These are phyloP conservation scores for Dioctria rufipes DNA, from an alignment of 2,888 invertebrate genomes.

Conservation along the genomic window DNA sequence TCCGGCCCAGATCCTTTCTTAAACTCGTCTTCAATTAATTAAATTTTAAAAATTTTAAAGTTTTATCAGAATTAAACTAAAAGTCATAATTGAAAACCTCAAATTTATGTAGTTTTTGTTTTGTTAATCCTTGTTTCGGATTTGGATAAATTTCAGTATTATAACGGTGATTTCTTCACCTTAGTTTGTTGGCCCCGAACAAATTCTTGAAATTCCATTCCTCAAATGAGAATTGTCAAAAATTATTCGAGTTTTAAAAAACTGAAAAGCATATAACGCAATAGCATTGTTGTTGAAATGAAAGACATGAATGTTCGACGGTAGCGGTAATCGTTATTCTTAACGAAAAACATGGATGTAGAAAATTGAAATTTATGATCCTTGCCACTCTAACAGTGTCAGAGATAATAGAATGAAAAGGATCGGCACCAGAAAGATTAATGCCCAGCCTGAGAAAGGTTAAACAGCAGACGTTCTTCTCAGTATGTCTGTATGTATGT, in stretches of 20 bases:
- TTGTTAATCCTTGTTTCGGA: too few relatives aligned
- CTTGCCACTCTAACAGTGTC: slow-evolving; percentile 41
- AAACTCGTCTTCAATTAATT: too few relatives aligned
- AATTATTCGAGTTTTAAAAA: neutral
- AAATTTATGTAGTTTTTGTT: too few relatives aligned
- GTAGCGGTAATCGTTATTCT: slow-evolving; percentile 50
- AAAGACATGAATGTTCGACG: slow-evolving; percentile 44
- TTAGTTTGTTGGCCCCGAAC: neutral
- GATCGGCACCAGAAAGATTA: slow-evolving; percentile 51
- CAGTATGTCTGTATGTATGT: too few relatives aligned
- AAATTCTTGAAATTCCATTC: neutral
- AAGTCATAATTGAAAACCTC: too few relatives aligned
- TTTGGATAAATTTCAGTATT: too few relatives aligned
- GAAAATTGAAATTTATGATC: slow-evolving; percentile 54
- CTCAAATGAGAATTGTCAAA: neutral
- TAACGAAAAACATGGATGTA: slow-evolving; percentile 44
- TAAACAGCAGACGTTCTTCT: slow-evolving; percentile 29
- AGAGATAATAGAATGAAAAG: slow-evolving; percentile 48
- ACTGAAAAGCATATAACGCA: slow-evolving; percentile 22
- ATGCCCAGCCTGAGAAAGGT: slow-evolving; percentile 54
- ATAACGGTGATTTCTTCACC: too few relatives aligned
- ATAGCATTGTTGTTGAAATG: slow-evolving; percentile 27
- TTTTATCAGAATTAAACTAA: too few relatives aligned
- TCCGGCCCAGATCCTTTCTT: too few relatives aligned
- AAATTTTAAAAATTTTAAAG: too few relatives aligned